A percentile compares a stretch with the other conserved stretches of the same genome.
These are phyloP conservation scores for Cantharis nigra DNA, from an alignment of 2,888 invertebrate species.

Conservation along the genomic window DNA sequence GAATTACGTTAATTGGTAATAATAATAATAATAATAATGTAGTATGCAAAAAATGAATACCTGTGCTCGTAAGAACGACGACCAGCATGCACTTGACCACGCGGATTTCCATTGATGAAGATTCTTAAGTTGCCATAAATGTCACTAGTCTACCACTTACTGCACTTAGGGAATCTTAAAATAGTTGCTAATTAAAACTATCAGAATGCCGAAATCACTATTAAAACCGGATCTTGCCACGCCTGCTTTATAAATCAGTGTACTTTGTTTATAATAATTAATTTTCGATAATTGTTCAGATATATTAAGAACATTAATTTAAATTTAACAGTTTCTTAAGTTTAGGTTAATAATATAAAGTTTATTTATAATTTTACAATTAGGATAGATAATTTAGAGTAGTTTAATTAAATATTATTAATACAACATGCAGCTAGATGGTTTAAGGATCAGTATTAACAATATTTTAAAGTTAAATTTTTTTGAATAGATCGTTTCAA, in stretches of 20 bases:
- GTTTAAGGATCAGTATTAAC: background rate
- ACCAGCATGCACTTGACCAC: conserved; percentile 6
- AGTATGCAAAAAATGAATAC: background rate
- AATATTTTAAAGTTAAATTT: background rate
- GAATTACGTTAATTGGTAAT: background rate
- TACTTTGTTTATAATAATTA: conserved; percentile 11
- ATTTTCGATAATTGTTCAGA: background rate
- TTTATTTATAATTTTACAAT: background rate
- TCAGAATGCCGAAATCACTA: conserved; percentile 8
- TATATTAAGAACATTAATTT: background rate
- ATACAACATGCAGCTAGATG: background rate
- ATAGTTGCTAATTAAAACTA: background rate
- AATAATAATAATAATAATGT: background rate
- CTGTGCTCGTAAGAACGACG: background rate
- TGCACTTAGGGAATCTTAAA: background rate
- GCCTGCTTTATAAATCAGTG: conserved; percentile 17
- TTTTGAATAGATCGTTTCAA: background rate
- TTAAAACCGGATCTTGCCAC: conserved; percentile 16
- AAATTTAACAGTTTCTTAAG: background rate
- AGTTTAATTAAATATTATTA: background rate
- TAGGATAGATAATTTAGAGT: background rate
- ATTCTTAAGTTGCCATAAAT: conserved; percentile 1
- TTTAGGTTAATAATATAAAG: background rate
- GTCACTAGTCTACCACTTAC: conserved; percentile 17
- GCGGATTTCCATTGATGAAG: conserved; percentile 15